Percentiles rank a stretch among this genome's conserved stretches.
Evolutionary conservation across 2,797 vertebrate genomes (phyloP).

Genomic region (Ceryle rudis): DNA sequence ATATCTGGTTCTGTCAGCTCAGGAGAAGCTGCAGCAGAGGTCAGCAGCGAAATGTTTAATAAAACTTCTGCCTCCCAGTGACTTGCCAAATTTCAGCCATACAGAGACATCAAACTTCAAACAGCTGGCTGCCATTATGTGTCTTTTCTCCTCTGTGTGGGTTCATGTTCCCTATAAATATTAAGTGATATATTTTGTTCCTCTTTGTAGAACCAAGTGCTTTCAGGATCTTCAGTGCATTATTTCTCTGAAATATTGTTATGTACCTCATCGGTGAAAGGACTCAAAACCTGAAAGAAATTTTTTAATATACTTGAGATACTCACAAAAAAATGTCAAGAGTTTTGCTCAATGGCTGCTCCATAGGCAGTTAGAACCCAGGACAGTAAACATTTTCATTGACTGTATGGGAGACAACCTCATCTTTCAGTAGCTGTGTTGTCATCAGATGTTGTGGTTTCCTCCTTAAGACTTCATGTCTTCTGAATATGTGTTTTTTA

Average conservation of each 20-base stretch:
- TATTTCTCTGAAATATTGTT: background rate
- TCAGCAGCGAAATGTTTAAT: background rate
- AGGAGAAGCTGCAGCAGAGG: background rate
- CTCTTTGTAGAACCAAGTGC: background rate
- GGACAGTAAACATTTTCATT: background rate
- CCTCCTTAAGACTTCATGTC: background rate
- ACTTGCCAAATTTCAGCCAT: background rate
- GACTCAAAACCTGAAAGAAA: background rate
- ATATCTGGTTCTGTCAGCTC: background rate
- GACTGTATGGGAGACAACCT: background rate
- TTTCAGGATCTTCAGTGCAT: background rate
- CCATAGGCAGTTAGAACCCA: background rate
- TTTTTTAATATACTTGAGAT: background rate
- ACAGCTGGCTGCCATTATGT: background rate
- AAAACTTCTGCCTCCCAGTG: background rate
- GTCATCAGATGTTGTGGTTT: background rate
- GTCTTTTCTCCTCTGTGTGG: background rate
- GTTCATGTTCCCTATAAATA: background rate
- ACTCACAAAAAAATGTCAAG: background rate
- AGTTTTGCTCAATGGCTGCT: background rate
- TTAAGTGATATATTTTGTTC: background rate
- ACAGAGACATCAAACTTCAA: background rate
- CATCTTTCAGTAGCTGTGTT: background rate
- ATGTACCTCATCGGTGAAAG: background rate
- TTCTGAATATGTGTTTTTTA: background rate